These are phyloP conservation scores for Lytechinus variegatus DNA, from an alignment of 35 echinoderm and acorn worm genomes.

Conservation along the genomic window DNA sequence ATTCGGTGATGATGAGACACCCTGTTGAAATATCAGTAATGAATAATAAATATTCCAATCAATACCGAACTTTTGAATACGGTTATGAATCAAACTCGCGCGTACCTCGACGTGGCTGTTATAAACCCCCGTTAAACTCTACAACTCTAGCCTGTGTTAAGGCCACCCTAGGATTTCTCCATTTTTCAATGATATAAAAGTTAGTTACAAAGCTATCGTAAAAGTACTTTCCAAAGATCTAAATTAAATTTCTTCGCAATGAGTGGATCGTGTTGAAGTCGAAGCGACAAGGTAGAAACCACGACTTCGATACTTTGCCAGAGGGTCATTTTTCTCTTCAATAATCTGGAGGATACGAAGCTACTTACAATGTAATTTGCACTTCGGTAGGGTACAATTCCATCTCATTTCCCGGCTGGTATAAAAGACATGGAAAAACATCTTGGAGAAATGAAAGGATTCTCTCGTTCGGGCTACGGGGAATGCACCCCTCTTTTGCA, in stretches of 20 bases:
- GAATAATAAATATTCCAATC: no score
- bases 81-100: no score
- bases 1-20: no score
- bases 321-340: not conserved
- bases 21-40: no score
- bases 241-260: not conserved
- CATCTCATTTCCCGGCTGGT: not conserved
- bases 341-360: not conserved
- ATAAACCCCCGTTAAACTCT: no score
- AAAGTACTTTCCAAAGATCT: not conserved
- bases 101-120: no score
- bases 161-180: not conserved
- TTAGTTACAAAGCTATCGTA: slow-evolving; percentile 5
- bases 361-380: slow-evolving; percentile 13
- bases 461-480: not conserved
- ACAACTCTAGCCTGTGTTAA: not conserved
- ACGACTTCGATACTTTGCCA: not conserved
- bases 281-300: not conserved
- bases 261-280: not conserved
- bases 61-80: no score
- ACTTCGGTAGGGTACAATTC: not conserved
- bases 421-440: not conserved
- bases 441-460: not conserved
- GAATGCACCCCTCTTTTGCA: not conserved
- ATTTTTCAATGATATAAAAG: not conserved